Base-by-base conservation (phyloP, 2,797 vertebrate species). In the Masticophis lateralis region DNA sequence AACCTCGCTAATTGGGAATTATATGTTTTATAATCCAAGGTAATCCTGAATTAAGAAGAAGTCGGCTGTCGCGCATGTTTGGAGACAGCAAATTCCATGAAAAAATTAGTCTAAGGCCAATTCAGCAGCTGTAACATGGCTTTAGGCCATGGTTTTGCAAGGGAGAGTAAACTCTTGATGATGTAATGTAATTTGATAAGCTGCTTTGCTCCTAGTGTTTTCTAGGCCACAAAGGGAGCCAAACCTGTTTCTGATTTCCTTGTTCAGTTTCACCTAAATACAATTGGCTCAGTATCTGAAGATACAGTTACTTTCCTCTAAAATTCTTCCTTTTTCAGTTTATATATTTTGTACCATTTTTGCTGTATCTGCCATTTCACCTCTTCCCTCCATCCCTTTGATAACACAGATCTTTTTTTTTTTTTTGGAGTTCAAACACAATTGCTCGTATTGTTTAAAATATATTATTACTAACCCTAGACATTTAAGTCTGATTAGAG, bases 261-360 rank as follows among this genome's bases (percentile, higher is more conserved):
- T 61, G 18, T 83, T n/a, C 66, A 89, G 37, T 37, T 87, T 94
- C 5, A 57, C 55, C 94, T 93, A 89, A 96, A 87, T 88, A 91
- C 47, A 11, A 90, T 91, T 92, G n/a, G 51, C 27, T 95, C 91
- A 89, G 5, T 89, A 61, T 90, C 60, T 28, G 47, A 18, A 37
- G 25, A 16, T 59, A 89, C 57, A 43, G 25, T 87, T 93, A 91
- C 14, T 66, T 25, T 25, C 53, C 18, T 90, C 61, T 16, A 61
- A 74, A 86, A 91, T 94, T 83, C 83, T 92, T 55, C 93, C 57
- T 83, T 92, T 89, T 94, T 91, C 95, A 95, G 92, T 66, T 25
- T 79, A 79, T 79, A 79, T 22, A 79, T 11, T 22, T 43, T 43
- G 18, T 22, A 79, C 74, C 74, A 43, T 79, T 79, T 79, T 43